These are phyloP conservation scores for Hydrolagus colliei DNA, from an alignment of 2,797 vertebrate genomes.

Conservation along the genomic window DNA sequence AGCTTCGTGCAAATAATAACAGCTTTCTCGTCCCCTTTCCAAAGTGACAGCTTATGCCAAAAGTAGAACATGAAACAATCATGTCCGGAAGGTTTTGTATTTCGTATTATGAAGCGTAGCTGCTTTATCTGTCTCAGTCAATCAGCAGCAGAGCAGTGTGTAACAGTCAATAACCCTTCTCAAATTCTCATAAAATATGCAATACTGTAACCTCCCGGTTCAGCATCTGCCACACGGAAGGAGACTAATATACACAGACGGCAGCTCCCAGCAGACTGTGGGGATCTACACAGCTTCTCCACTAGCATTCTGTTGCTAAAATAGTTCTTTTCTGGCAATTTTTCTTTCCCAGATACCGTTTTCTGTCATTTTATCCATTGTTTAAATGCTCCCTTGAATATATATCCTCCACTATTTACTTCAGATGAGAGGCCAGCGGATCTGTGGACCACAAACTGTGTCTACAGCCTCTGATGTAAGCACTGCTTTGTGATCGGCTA, in stretches of 20 bases:
- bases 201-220: background rate
- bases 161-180: background rate
- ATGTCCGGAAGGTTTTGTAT: background rate
- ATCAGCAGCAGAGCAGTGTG: background rate
- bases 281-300: background rate
- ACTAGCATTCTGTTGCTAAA: background rate
- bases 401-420: background rate
- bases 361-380: background rate
- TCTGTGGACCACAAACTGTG: too few relatives aligned
- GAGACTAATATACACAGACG: background rate
- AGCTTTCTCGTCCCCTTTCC: background rate
- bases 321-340: background rate
- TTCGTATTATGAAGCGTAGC: slow-evolving; percentile 23
- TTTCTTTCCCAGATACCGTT: background rate
- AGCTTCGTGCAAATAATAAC: too few relatives aligned
- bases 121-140: slow-evolving; percentile 11
- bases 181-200: slow-evolving; percentile 21
- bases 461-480: too few relatives aligned
- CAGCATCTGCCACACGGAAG: background rate
- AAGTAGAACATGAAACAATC: slow-evolving; percentile 1
- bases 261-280: slow-evolving; percentile 13
- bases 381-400: background rate
- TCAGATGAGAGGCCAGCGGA: background rate
- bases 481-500: too few relatives aligned
- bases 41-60: background rate